These are phyloP conservation scores for Noctuana brunneofusca DNA, from an alignment of 2,888 invertebrate genomes.

Conservation along the genomic window DNA sequence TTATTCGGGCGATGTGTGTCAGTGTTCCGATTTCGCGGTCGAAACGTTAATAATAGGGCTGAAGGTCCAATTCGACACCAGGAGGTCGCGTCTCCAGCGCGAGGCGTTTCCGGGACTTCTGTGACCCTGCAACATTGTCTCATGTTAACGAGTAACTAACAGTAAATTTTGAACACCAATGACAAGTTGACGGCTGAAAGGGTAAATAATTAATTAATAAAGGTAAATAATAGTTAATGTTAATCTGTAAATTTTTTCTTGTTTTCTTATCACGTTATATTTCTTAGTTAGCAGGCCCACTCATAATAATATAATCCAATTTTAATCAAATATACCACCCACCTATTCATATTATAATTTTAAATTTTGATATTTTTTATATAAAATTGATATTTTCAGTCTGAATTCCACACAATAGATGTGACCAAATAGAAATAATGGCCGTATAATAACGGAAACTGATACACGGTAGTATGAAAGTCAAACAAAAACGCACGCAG, in stretches of 20 bases:
- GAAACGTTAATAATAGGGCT: constrained; percentile 67
- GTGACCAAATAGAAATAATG: constrained; percentile 22
- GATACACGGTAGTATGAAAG: constrained; percentile 72
- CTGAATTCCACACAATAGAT: constrained; percentile 11
- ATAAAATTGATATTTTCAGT: neutral
- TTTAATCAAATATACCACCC: no score
- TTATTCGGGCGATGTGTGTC: constrained; percentile 78
- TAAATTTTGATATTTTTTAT: neutral
- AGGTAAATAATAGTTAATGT: no score
- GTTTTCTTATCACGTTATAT: no score
- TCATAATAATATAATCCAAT: no score
- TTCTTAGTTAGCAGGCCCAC: no score
- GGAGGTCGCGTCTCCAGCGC: constrained; percentile 69
- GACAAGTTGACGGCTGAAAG: neutral
- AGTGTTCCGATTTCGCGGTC: constrained; percentile 78
- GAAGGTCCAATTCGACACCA: constrained; percentile 74
- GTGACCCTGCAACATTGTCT: constrained; percentile 27
- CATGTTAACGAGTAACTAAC: constrained; percentile 6
- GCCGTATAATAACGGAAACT: constrained; percentile 43
- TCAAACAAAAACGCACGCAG: constrained; percentile 61
- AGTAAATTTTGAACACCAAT: neutral
- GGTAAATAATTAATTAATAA: no score
- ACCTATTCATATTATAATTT: no score
- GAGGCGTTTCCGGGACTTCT: constrained; percentile 63
- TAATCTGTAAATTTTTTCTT: no score